phyloP scores from a whole-genome alignment of 1,140 invertebrate genomes.

The Eufriesea mexicana region DNA sequence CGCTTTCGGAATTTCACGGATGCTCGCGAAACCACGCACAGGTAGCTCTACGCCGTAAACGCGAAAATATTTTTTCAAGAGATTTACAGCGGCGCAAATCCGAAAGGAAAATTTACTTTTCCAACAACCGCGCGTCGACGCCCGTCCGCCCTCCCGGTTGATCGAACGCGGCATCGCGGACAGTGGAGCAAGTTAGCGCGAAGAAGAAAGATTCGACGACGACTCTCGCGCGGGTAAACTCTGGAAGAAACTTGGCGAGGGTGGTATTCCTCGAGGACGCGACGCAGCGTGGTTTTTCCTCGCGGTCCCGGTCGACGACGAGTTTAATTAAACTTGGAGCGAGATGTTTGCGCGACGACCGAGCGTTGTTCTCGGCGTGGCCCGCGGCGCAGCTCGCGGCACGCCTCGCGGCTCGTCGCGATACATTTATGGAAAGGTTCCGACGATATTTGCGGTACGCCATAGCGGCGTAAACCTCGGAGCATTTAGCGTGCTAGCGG shows the following conservation, averaged over 20 bases:
- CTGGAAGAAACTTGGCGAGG: neutral
- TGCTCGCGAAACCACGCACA: too few relatives aligned
- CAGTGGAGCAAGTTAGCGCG: neutral
- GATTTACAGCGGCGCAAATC: neutral
- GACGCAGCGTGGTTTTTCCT: neutral
- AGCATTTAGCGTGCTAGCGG: conserved; percentile 47
- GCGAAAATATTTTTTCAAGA: neutral
- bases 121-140: neutral
- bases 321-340: neutral
- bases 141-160: too few relatives aligned
- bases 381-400: too few relatives aligned
- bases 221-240: neutral
- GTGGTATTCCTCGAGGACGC: neutral
- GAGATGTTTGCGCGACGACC: too few relatives aligned
- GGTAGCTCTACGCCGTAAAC: neutral
- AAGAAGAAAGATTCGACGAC: neutral
- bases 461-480: conserved; percentile 48
- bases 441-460: conserved; percentile 62
- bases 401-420: conserved; percentile 14
- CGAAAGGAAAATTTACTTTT: neutral
- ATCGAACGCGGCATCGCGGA: neutral
- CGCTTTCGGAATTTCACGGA: too few relatives aligned
- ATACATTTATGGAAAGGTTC: conserved; percentile 58
- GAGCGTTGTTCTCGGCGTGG: neutral
- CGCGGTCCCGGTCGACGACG: neutral